Evolutionary conservation across 2,113 vertebrate genomes (phyloP), one percentile per base, ranked within the genome.

Genomic region (Pardalotus punctatus): DNA sequence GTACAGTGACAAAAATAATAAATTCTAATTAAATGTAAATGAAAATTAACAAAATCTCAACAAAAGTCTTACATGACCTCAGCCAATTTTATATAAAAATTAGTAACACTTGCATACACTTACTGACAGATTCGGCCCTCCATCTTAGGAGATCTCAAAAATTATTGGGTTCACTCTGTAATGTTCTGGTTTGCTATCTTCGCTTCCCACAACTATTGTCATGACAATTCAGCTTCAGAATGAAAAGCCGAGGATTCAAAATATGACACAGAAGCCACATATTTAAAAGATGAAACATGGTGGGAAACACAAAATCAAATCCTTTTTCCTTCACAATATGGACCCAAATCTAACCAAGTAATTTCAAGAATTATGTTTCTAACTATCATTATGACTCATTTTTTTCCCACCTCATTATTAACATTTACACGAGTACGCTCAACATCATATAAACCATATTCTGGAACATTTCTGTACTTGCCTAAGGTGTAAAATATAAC

Each of bases 201-300:
- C 29, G 57, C 36, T 53, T 79, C 45, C 58, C 70, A 23, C 58
- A 92, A 77, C 62, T 35, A 57, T 5, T 77, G n/a, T 70, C 71
- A 73, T 42, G 54, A 86, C 67, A 93, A 73, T 77, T 80, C 45
- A 71, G 57, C 74, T 82, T 86, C 85, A 92, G 54, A 88, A 82
- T 9, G 28, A 82, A 87, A 93, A 51, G 42, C 60, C 51, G 86
- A 35, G 10, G 35, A 86, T 69, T 61, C 54, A 53, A 43, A 82
- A 57, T 21, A 67, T 3, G 17, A 71, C 74, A 87, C 14, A 47
- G 62, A 25, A 90, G 38, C 66, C 72, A 43, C 53, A 45, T 77
- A 82, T 61, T 69, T 92, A 70, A 80, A 87, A 77, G 70, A 74
- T 71, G 40, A 87, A 79, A 82, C 20, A 33, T 9, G 25, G 17